phyloP scores from a whole-genome alignment of 2,113 vertebrate genomes.

The Hyaena hyaena region DNA sequence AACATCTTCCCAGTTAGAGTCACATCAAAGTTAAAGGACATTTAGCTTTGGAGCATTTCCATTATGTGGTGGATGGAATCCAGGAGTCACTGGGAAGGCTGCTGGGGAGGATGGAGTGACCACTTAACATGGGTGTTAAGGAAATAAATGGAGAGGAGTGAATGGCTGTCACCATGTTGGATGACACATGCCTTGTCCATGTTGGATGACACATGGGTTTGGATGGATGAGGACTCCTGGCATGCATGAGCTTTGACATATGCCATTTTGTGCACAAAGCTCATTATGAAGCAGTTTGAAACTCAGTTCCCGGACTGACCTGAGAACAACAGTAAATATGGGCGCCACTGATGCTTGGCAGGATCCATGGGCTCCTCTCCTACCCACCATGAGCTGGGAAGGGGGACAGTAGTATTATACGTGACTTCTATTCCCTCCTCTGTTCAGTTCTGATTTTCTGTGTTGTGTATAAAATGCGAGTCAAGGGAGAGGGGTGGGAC shows the following conservation, averaged over 20 bases:
- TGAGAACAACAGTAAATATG: neutral
- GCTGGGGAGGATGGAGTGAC: neutral
- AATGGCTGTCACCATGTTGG: neutral
- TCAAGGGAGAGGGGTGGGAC: neutral
- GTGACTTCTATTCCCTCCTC: neutral
- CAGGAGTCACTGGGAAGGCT: neutral
- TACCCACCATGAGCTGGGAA: accelerated
- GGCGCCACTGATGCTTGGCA: neutral
- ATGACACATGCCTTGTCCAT: neutral
- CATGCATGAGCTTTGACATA: neutral
- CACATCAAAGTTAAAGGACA: neutral
- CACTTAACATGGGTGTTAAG: neutral
- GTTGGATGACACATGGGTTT: neutral
- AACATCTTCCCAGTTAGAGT: neutral
- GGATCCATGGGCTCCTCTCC: neutral
- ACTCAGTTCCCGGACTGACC: neutral
- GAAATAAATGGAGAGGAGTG: neutral
- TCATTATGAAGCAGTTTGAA: neutral
- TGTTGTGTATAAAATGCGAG: neutral
- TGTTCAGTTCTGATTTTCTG: neutral
- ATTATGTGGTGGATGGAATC: neutral
- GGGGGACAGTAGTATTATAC: neutral
- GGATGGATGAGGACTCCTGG: neutral
- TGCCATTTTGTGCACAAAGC: neutral
- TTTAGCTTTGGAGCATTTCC: neutral